Base-by-base conservation (phyloP, 2,888 invertebrate genomes). In the Elegia similella region DNA sequence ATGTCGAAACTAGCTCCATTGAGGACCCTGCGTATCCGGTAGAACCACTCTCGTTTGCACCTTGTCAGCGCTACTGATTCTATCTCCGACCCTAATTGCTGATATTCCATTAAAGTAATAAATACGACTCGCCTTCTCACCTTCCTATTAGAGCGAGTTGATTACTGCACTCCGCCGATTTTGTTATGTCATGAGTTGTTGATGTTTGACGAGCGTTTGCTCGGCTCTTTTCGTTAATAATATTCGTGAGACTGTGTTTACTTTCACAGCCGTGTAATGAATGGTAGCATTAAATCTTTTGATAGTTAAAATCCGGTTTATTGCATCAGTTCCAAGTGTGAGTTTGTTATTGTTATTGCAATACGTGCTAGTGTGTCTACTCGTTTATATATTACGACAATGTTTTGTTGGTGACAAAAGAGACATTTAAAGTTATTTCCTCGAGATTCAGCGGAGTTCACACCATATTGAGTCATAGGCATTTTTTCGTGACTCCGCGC, bases 21-120 rank as follows among this genome's bases (percentile, higher is more conserved):
- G 62, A 55, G 29, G 57, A 66, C 73, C 77, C 77, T 76, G 78
- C 77, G 80, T 79, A 84, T 88, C 89, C 88, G 87, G 88, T 82
- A 69, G 68, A 72, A 73, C 76, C 81, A 86, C 84, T 87, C 89
- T 88, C 88, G 89, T 89, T 90, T 90, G 88, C 90, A 90, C 88
- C 89, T 89, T 90, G 90, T 89, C 90, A 89, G 89, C 86, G 82
- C 85, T 81, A 80, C 86, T 76, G 90, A 90, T 90, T 85, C 85
- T 86, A 88, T 88, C 89, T 81, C 65, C 67, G 69, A 68, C 76
- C 78, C 86, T 90, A 89, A 89, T 90, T 89, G 88, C 86, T 88
- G 85, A 90, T 88, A 89, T 88, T 89, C 88, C 88, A 88, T 89
- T 88, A 88, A 84, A 85, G 82, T 88, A 86, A 87, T 89, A 88